Conservation (phyloP, 2,888 invertebrate genomes). For the Vesta saturnalis region DNA sequence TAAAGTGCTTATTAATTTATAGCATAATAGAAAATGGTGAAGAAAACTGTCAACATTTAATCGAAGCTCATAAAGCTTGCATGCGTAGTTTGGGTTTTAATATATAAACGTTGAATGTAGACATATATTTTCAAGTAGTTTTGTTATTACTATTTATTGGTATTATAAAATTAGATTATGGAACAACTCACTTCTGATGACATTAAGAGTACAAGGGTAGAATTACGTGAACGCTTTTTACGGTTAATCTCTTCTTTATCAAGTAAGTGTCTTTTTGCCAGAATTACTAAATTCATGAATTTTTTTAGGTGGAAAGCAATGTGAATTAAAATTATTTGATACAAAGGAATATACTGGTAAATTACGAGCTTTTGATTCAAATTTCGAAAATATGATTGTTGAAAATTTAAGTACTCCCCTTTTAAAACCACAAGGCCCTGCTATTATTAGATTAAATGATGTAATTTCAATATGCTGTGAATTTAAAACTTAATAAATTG, state of each 20-base stretch:
- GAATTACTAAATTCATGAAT: neutral
- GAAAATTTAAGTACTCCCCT: conserved; percentile 54
- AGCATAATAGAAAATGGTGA: conserved; percentile 93
- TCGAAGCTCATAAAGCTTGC: conserved; percentile 96
- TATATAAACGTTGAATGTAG: conserved; percentile 70
- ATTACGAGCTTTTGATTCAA: conserved; percentile 53
- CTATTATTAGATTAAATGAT: conserved; percentile 55
- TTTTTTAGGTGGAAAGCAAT: conserved; percentile 43
- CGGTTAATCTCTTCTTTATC: conserved; percentile 52
- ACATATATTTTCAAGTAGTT: conserved; percentile 15
- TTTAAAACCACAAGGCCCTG: conserved; percentile 46
- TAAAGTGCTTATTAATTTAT: conserved; percentile 44
- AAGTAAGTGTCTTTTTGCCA: conserved; percentile 44
- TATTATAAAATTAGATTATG: conserved; percentile 11
- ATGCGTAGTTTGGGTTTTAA: conserved; percentile 97
- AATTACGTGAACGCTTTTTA: conserved; percentile 54
- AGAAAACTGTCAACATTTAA: conserved; percentile 87
- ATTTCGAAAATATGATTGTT: conserved; percentile 55
- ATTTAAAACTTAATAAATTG: conserved; percentile 18
- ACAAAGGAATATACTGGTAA: conserved; percentile 52
- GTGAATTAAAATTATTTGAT: conserved; percentile 53
- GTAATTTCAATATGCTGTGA: conserved; percentile 50
- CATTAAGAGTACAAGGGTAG: conserved; percentile 49
- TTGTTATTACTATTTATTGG: conserved; percentile 17
- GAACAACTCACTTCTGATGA: conserved; percentile 15